Conservation (phyloP, 2,113 vertebrate species). For the Azemiops feae region DNA sequence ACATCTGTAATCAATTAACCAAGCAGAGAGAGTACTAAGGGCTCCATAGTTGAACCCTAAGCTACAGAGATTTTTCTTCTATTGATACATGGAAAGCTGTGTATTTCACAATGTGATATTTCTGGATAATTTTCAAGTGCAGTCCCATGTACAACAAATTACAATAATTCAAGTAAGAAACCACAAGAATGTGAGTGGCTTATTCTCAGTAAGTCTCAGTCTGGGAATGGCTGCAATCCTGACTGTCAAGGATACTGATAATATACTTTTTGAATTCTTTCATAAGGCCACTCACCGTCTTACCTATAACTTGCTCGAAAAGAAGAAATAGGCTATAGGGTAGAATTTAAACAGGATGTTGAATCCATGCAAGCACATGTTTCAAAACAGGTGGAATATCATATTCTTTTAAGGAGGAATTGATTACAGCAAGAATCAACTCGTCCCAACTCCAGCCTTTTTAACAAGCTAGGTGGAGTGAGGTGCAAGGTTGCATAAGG, state of each 20-base stretch:
- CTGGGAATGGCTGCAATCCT: background rate
- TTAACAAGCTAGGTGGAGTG: background rate
- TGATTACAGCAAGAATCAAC: background rate
- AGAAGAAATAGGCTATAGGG: background rate
- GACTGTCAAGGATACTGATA: background rate
- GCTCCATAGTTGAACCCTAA: background rate
- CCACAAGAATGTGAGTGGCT: background rate
- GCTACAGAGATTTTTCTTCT: background rate
- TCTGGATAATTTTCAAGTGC: background rate
- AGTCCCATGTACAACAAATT: background rate
- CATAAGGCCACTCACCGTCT: background rate
- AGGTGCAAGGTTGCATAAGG: background rate
- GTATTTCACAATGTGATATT: background rate
- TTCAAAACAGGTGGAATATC: background rate
- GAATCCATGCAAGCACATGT: background rate
- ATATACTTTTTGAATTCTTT: background rate
- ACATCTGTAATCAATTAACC: background rate
- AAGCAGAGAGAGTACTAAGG: background rate
- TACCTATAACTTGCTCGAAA: background rate
- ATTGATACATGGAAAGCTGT: background rate
- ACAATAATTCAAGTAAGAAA: background rate
- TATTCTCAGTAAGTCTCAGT: background rate
- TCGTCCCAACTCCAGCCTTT: background rate
- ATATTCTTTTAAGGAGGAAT: background rate
- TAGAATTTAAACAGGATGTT: background rate